Conservation (phyloP, 2,888 invertebrate genomes). For the Amphimallon solstitiale region DNA sequence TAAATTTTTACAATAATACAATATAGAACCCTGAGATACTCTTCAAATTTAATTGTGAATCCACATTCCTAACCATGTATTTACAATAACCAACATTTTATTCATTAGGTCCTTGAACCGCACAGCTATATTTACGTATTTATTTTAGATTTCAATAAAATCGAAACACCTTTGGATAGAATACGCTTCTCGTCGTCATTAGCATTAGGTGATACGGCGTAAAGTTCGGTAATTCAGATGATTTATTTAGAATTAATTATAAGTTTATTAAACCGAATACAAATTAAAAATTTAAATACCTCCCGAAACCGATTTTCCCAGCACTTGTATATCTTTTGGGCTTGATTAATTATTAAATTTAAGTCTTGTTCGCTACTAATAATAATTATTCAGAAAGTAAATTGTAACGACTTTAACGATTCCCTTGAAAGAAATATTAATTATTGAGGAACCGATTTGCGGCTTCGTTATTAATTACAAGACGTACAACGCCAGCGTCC, state of each 20-base stretch:
- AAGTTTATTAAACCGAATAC: conserved; percentile 10
- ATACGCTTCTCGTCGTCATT: too few relatives aligned
- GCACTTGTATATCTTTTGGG: neutral
- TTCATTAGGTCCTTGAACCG: too few relatives aligned
- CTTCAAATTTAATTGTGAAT: too few relatives aligned
- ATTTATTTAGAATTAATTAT: conserved; percentile 19
- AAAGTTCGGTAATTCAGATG: neutral
- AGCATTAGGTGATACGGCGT: neutral
- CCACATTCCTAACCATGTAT: too few relatives aligned
- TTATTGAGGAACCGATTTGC: conserved; percentile 30
- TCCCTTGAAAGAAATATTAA: neutral
- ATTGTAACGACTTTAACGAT: conserved; percentile 6
- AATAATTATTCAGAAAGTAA: neutral
- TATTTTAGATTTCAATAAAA: too few relatives aligned
- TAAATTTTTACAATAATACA: too few relatives aligned
- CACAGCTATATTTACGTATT: too few relatives aligned
- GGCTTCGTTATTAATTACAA: neutral
- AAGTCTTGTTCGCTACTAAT: neutral
- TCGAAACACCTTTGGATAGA: too few relatives aligned
- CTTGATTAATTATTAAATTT: conserved; percentile 5
- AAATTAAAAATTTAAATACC: neutral
- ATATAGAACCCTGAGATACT: too few relatives aligned
- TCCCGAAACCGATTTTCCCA: too few relatives aligned
- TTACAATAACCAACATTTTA: too few relatives aligned
- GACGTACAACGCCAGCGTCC: too few relatives aligned